Conservation (phyloP, 2,797 vertebrate genomes). For the Catostomus latipinnis region DNA sequence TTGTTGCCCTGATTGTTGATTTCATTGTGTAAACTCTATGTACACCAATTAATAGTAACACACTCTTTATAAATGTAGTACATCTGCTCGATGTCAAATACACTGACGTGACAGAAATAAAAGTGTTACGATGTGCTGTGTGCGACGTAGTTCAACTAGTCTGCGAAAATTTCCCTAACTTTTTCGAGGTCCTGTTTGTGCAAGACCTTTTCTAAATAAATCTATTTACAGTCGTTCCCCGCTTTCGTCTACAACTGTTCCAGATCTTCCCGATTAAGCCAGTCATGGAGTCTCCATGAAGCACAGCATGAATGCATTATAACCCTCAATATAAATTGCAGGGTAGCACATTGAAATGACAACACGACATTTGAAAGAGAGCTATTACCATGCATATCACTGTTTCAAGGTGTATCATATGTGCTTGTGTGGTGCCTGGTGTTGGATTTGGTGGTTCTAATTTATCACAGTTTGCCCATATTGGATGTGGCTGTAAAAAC, state of each 20-base stretch:
- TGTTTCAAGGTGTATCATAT: constrained; percentile 8
- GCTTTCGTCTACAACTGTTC: constrained; percentile 28
- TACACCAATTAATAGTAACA: constrained; percentile 71
- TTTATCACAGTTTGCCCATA: constrained; percentile 47
- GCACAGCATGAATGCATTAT: constrained; percentile 49
- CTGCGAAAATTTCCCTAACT: constrained; percentile 67
- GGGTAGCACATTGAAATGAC: constrained; percentile 35
- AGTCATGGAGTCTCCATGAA: constrained; percentile 36
- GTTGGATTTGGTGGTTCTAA: constrained; percentile 13
- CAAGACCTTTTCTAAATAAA: constrained; percentile 52
- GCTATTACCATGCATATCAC: constrained; percentile 11
- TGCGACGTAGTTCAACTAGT: constrained; percentile 74
- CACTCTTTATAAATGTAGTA: constrained; percentile 51
- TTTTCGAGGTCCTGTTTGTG: constrained; percentile 73
- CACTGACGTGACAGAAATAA: constrained; percentile 57
- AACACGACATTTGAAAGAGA: constrained; percentile 30
- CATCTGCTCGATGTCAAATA: constrained; percentile 41
- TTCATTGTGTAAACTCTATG: constrained; percentile 81
- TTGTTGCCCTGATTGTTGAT: constrained; percentile 79
- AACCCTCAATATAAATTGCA: constrained; percentile 12
- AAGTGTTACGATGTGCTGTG: constrained; percentile 52
- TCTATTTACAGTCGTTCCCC: constrained; percentile 43
- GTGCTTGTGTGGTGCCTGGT: not conserved
- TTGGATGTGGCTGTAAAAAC: constrained; percentile 32
- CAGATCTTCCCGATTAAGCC: constrained; percentile 50